Conservation (phyloP, 2,113 vertebrate genomes). For the Vireo altiloquus region DNA sequence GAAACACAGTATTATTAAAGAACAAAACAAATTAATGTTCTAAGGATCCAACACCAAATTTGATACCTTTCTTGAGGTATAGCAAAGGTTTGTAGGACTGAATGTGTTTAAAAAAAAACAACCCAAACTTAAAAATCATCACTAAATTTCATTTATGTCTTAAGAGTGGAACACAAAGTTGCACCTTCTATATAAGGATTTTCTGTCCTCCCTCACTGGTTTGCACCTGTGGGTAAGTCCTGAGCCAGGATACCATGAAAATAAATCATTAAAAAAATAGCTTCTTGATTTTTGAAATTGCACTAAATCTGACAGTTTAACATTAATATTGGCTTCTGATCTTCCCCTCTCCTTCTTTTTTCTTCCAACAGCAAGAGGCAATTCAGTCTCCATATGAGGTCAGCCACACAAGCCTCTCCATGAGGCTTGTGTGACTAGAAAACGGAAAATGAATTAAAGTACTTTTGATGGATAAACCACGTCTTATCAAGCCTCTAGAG, state of each 20-base stretch:
- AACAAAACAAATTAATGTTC: not conserved
- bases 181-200: not conserved
- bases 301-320: not conserved
- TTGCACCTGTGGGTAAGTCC: not conserved
- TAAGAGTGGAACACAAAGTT: not conserved
- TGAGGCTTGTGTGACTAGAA: not conserved
- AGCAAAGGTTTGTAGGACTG: not conserved
- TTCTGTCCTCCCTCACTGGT: not conserved
- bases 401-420: slow-evolving; percentile 8
- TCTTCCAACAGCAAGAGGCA: not conserved
- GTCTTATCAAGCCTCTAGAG: not conserved
- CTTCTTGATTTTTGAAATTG: not conserved
- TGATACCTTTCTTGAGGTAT: not conserved
- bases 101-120: not conserved
- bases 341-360: not conserved
- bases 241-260: not conserved
- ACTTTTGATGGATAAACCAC: not conserved
- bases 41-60: not conserved
- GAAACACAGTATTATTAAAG: not conserved
- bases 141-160: not conserved
- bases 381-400: not conserved
- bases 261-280: not conserved
- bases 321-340: not conserved
- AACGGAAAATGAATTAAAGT: not conserved
- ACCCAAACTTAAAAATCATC: not conserved